Base-by-base conservation (phyloP, 2,797 vertebrate species). In the Gymnopithys bicolor region DNA sequence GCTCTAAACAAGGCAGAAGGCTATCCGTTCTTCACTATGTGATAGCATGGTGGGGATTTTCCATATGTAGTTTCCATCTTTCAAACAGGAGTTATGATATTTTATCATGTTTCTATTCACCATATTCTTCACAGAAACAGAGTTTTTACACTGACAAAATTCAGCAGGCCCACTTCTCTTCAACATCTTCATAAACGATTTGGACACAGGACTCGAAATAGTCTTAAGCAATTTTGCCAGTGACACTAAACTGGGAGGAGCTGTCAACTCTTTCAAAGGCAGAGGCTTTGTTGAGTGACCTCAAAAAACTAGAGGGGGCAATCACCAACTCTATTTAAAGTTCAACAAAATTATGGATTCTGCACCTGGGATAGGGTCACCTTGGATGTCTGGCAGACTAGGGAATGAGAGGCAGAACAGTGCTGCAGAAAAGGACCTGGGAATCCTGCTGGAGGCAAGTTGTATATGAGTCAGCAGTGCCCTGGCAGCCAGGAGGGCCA, bases 361-460 rank as follows among this genome's bases (percentile, higher is more conserved):
- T 28, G 16, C 27, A 52, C 27, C 49, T 52, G 27, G 49, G 49
- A 18, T 30, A 27, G 27, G 49, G 49, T 28, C 49, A 52, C 49
- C 27, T 17, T 52, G 49, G 49, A 30, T 52, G 27, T 52, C 49
- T 28, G 49, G 27, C 27, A 28, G 16, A 52, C 49, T 28, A 52
- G 16, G 16, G 49, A 52, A 52, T 28, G 27, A 52, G 27, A 52
- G 25, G 27, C 10, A 28, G 49, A 52, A 52, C 1, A 52, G 27
- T 28, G 49, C 49, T 1, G 2, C 13, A 24, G 4, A 51, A 73
- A 64, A 7, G 13, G 15, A 11, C 10, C 5, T 24, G 7, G 10
- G 19, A 2, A 3, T 24, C 37, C 45, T 37, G 23, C 3, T 0
- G 0, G 4, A 2, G 19, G 19, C 13, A 19, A 33, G 19, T 0